A percentile compares a stretch with the other conserved stretches of the same genome.
phyloP scores from a whole-genome alignment of 2,888 invertebrate genomes.

The Andrena minutula region DNA sequence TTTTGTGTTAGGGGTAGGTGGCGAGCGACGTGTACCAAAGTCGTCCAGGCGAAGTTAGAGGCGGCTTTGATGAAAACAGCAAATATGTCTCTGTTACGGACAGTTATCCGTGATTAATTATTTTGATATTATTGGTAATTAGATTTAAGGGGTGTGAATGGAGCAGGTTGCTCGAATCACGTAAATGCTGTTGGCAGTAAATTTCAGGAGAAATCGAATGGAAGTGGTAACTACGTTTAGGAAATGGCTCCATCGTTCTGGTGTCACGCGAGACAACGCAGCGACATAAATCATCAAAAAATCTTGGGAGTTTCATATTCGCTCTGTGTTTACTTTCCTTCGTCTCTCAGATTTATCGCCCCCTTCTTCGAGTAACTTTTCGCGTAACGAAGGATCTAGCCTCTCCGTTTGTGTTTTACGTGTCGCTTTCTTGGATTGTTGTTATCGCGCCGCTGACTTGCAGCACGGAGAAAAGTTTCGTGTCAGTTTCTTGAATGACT shows the following conservation, averaged over 20 bases:
- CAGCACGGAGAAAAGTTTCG: neutral
- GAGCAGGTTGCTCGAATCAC: too few species aligned
- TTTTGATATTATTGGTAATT: too few species aligned
- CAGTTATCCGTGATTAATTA: too few species aligned
- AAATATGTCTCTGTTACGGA: too few species aligned
- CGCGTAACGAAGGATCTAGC: conserved; percentile 15
- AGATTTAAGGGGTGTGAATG: too few species aligned
- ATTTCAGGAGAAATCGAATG: neutral
- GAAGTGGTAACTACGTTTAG: neutral
- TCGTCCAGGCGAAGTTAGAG: neutral
- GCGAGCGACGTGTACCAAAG: neutral
- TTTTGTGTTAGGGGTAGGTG: neutral
- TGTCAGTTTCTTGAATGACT: neutral
- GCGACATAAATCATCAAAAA: neutral
- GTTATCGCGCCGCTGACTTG: conserved; percentile 21
- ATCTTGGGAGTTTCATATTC: neutral
- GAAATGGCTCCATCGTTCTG: neutral
- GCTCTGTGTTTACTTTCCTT: conserved; percentile 10
- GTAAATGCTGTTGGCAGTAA: neutral
- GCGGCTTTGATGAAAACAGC: neutral
- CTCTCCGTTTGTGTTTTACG: conserved; percentile 10
- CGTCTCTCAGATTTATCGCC: conserved; percentile 24
- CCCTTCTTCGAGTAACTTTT: conserved; percentile 24
- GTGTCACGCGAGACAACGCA: neutral
- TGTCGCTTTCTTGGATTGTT: neutral